Conservation (phyloP, 2,113 vertebrate genomes). For the Cavia aperea region DNA sequence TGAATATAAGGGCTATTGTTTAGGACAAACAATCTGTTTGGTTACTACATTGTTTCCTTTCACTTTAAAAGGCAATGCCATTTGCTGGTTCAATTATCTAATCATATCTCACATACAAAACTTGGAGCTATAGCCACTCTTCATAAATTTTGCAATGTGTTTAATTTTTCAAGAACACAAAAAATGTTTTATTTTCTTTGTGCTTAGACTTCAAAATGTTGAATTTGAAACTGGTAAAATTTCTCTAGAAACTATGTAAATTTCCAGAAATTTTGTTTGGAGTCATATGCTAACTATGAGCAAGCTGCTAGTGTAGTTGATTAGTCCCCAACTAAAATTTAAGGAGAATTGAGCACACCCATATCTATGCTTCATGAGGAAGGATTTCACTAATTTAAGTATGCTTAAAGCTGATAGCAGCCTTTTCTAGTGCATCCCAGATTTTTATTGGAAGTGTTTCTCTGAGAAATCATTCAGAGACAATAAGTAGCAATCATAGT, state of each 20-base stretch:
- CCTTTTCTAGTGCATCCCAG: constrained; percentile 17
- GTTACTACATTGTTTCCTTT: neutral
- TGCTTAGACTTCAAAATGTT: neutral
- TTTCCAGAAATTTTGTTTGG: constrained; percentile 25
- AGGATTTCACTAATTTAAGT: constrained; percentile 58
- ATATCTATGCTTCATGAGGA: constrained; percentile 44
- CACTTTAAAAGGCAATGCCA: neutral
- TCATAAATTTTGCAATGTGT: neutral
- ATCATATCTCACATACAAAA: neutral
- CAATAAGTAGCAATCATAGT: constrained; percentile 38
- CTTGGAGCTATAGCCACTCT: neutral
- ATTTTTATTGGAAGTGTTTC: constrained; percentile 51
- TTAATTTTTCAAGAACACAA: constrained; percentile 10
- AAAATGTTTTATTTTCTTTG: neutral
- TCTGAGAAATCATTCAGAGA: constrained; percentile 39
- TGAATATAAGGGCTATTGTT: neutral
- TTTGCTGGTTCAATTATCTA: neutral
- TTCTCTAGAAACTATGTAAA: constrained; percentile 19
- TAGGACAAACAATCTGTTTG: neutral
- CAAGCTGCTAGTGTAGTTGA: constrained; percentile 43
- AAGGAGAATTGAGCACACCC: constrained; percentile 37
- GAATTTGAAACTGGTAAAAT: constrained; percentile 25
- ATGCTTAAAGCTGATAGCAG: constrained; percentile 30
- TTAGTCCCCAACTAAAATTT: constrained; percentile 37
- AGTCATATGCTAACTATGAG: neutral